These are phyloP conservation scores for Mastigias papua DNA, from an alignment of 30 jellyfish, hydroid and myxozoan species.

Conservation along the genomic window DNA sequence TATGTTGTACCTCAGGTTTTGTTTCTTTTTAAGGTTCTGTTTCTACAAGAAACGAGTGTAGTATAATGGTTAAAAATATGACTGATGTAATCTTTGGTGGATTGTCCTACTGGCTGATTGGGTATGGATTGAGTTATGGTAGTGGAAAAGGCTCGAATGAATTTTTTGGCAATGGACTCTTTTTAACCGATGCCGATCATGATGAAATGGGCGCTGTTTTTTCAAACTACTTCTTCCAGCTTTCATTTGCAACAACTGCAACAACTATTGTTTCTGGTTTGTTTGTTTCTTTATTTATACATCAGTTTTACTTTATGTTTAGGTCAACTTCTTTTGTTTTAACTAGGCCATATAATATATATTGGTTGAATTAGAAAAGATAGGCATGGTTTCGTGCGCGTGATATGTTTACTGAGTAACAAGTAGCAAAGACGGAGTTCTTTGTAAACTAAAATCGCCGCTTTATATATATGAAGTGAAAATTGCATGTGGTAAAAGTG, in stretches of 20 bases:
- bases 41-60: conserved; percentile 81
- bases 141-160: conserved; percentile 57
- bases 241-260: conserved; percentile 95
- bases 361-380: too few species aligned
- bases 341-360: too few species aligned
- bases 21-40: conserved; percentile 60
- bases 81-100: conserved; percentile 92
- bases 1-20: too few species aligned
- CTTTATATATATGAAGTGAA: too few species aligned
- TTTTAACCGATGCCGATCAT: conserved; percentile 75
- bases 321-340: too few species aligned
- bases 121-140: conserved; percentile 87
- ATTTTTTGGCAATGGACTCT: conserved; percentile 72
- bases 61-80: conserved; percentile 89
- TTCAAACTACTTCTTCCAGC: conserved; percentile 85
- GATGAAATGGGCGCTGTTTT: conserved; percentile 75
- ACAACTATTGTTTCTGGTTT: conserved; percentile 90
- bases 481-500: too few species aligned
- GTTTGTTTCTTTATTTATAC: neutral
- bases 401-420: too few species aligned
- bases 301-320: too few species aligned
- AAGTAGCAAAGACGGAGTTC: too few species aligned
- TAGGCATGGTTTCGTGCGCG: too few species aligned
- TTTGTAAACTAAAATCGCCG: too few species aligned
- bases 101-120: conserved; percentile 85